Conservation (phyloP, 1,140 invertebrate species). For the Drosophila pallidifrons region DNA sequence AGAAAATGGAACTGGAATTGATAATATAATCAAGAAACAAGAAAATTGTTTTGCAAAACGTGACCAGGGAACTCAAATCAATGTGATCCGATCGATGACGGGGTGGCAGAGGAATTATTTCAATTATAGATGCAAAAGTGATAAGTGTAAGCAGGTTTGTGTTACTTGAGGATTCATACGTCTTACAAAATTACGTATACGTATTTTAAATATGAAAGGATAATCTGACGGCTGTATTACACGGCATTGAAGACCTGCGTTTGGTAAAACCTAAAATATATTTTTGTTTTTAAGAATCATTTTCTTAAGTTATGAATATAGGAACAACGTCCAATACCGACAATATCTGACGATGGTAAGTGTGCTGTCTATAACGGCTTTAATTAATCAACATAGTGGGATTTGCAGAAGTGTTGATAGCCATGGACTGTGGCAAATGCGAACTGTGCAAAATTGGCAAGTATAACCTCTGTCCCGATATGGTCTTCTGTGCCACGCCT, state of each 20-base stretch:
- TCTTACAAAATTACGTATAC: not conserved
- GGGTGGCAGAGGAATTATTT: too few relatives aligned
- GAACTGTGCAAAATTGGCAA: constrained; percentile 93
- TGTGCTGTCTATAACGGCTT: too few relatives aligned
- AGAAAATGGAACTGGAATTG: too few relatives aligned
- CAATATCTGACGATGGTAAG: constrained; percentile 87
- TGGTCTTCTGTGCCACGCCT: constrained; percentile 96
- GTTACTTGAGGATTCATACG: too few relatives aligned
- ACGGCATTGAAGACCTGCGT: constrained; percentile 91
- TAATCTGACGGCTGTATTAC: constrained; percentile 89
- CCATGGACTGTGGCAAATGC: constrained; percentile 94
- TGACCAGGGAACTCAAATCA: too few relatives aligned
- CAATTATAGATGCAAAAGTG: too few relatives aligned
- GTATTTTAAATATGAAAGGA: constrained; percentile 67
- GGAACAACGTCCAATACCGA: constrained; percentile 90
- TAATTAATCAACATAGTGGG: too few relatives aligned
- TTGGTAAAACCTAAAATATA: constrained; percentile 72
- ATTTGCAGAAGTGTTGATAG: constrained; percentile 90
- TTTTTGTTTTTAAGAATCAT: too few relatives aligned
- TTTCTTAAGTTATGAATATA: constrained; percentile 68
- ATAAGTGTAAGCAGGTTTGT: too few relatives aligned
- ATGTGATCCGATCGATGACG: too few relatives aligned
- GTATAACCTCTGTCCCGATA: constrained; percentile 95
- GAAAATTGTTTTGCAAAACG: too few relatives aligned
- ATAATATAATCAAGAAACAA: too few relatives aligned